Base-by-base conservation (phyloP, 2,797 vertebrate genomes). In the Pseudochaenichthys georgianus region DNA sequence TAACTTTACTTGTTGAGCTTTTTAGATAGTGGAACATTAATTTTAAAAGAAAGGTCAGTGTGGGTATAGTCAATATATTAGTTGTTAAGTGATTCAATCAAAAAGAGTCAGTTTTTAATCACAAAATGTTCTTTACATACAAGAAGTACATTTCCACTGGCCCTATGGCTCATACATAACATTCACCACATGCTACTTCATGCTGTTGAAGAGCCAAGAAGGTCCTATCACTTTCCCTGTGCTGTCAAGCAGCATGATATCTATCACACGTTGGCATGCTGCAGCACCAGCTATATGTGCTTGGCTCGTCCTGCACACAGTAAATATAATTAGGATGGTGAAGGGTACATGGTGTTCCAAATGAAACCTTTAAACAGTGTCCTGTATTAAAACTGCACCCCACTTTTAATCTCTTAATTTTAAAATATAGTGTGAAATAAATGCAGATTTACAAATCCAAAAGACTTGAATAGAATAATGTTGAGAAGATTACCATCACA, bases 221-320 rank as follows among this genome's bases (percentile, higher is more conserved):
- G 65, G n/a, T 21, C 69, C 47, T 75, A 80, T 87, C 80, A 45
- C 54, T 75, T 87, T 83, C 57, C 86, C 21, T 50, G 48, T 23
- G 7, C 70, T 73, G 71, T 70, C 72, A 42, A 57, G 73, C 34
- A 71, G 80, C 57, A 43, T 58, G 69, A 74, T 65, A 74, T 86
- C 68, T 78, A 64, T 87, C 85, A 86, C 70, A 62, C 57, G n/a
- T 41, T 55, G 81, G 69, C 82, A 87, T 61, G 73, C 61, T 80
- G 69, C 82, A 73, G 54, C 16, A 55, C 58, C 59, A 60, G 71
- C 78, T 75, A 65, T 65, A 70, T 71, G 67, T 69, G 43, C 45
- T 4, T 1, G 28, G 4, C 70, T 76, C 79, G 38, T 75, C 42
- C 67, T 63, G 66, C 62, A 63, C 42, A 52, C 42, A 23, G 59